Evolutionary conservation across 2,113 vertebrate genomes (phyloP).

Genomic region (Chloropsis cyanopogon): DNA sequence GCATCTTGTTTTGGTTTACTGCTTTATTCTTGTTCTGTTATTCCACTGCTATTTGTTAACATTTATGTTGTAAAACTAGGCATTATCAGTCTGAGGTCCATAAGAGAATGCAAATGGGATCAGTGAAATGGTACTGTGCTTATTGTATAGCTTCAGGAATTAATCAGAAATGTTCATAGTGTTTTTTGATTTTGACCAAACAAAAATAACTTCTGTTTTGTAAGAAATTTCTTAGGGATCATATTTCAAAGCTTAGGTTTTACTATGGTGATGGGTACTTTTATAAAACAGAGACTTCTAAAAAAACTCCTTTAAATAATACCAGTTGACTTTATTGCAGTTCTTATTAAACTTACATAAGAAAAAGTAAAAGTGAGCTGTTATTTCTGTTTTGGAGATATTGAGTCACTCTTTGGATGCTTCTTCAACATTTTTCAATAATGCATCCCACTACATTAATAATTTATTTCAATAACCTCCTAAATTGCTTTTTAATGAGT

Average conservation of each 20-base stretch:
- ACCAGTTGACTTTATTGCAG: background rate
- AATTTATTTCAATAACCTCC: background rate
- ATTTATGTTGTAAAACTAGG: background rate
- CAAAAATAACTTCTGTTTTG: background rate
- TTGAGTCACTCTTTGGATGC: background rate
- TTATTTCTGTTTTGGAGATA: background rate
- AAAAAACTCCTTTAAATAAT: background rate
- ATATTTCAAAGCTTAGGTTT: background rate
- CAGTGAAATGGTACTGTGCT: background rate
- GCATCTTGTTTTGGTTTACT: conserved; percentile 29
- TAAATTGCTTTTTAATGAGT: background rate
- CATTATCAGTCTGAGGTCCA: background rate
- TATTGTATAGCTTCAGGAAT: background rate
- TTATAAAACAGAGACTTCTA: background rate
- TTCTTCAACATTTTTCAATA: background rate
- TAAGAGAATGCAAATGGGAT: background rate
- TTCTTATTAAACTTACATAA: background rate
- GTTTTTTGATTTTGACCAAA: background rate
- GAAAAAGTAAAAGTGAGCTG: background rate
- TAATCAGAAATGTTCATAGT: background rate
- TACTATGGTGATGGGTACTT: background rate
- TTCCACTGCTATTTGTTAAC: background rate
- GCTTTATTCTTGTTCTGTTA: conserved; percentile 2
- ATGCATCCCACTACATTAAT: background rate
- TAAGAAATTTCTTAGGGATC: background rate